Conservation (phyloP, 2,797 vertebrate genomes). For the Heteromormyrus szaboi region DNA sequence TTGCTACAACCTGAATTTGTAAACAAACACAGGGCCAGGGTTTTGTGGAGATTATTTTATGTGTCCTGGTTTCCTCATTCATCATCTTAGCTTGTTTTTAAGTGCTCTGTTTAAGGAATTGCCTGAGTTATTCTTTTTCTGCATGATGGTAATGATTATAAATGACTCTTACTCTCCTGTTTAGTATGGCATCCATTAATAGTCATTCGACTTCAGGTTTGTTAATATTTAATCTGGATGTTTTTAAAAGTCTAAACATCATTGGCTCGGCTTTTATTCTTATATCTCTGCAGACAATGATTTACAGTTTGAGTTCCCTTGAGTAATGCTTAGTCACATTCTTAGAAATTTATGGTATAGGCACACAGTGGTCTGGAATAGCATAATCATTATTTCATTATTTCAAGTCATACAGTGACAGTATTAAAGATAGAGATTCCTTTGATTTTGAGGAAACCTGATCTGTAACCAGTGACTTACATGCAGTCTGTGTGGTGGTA, state of each 20-base stretch:
- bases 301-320: background rate
- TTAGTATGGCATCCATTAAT: constrained; percentile 19
- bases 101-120: constrained; percentile 18
- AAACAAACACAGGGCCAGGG: background rate
- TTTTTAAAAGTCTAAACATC: constrained; percentile 9
- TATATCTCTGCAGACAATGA: constrained; percentile 17
- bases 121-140: constrained; percentile 17
- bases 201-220: background rate
- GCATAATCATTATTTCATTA: background rate
- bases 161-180: constrained; percentile 25
- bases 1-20: background rate
- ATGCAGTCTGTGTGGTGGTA: background rate
- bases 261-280: constrained; percentile 34
- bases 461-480: background rate
- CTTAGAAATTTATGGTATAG: background rate
- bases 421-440: background rate
- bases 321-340: background rate
- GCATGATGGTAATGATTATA: constrained; percentile 34
- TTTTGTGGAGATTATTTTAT: constrained; percentile 4
- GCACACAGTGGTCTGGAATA: background rate
- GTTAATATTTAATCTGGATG: constrained; percentile 19
- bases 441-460: background rate
- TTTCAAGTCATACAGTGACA: background rate
- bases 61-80: constrained; percentile 10
- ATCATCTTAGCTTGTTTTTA: constrained; percentile 22